These are phyloP conservation scores for Luperina nickerlii DNA, from an alignment of 2,888 invertebrate genomes.

Conservation along the genomic window DNA sequence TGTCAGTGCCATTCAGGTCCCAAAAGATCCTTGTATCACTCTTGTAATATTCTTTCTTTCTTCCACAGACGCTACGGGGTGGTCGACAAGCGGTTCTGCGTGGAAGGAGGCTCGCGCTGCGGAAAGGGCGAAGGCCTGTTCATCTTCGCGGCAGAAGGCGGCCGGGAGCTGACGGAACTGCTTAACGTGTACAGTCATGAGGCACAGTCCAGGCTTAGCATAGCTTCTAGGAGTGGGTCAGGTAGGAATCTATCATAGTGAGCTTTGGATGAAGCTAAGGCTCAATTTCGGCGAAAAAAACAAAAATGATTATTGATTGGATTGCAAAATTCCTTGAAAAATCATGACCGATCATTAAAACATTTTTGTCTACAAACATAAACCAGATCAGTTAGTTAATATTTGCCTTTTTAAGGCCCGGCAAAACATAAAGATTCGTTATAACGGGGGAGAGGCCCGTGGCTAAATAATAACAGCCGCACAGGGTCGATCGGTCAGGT, in stretches of 20 bases:
- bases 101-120: conserved; percentile 97
- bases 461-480: no score
- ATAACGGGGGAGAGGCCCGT: no score
- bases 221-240: conserved; percentile 86
- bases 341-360: not conserved
- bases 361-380: no score
- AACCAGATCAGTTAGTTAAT: not conserved
- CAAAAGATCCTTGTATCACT: not conserved
- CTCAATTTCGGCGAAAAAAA: not conserved
- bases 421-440: not conserved
- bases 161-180: conserved; percentile 93
- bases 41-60: not conserved
- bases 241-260: conserved; percentile 70
- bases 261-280: not conserved
- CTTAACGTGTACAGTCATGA: conserved; percentile 92
- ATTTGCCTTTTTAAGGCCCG: not conserved
- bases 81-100: conserved; percentile 96
- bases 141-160: conserved; percentile 94
- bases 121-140: conserved; percentile 95
- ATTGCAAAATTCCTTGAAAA: not conserved
- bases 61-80: conserved; percentile 94
- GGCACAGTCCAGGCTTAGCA: conserved; percentile 87
- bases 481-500: no score
- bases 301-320: not conserved
- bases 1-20: not conserved